Percentiles rank a stretch among this genome's conserved stretches.
Evolutionary conservation across 2,797 vertebrate genomes (phyloP).

Genomic region (Bradypus variegatus): DNA sequence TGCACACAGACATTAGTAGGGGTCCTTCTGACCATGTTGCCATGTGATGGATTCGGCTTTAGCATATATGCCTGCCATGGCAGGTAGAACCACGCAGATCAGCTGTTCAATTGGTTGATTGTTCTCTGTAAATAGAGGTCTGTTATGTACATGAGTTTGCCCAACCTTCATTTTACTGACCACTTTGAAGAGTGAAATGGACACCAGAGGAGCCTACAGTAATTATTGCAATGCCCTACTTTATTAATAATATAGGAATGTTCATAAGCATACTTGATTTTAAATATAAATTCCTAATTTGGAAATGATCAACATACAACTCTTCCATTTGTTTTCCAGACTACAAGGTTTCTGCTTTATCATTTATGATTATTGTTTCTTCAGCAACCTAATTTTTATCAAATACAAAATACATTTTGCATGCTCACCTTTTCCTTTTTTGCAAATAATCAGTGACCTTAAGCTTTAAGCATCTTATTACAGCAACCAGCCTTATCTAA

Average conservation of each 20-base stretch:
- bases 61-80: neutral
- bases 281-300: neutral
- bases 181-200: neutral
- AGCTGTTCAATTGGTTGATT: neutral
- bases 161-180: neutral
- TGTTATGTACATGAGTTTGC: neutral
- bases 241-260: neutral
- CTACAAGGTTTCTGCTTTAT: slow-evolving; percentile 15
- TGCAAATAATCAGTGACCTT: slow-evolving; percentile 41
- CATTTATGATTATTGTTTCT: slow-evolving; percentile 42
- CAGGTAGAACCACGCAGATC: neutral
- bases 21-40: neutral
- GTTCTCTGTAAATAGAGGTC: neutral
- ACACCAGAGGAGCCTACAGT: neutral
- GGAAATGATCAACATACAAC: neutral
- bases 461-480: slow-evolving; percentile 39
- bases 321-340: neutral
- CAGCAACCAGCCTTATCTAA: slow-evolving; percentile 35
- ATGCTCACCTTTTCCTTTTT: slow-evolving; percentile 32
- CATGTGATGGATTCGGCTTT: neutral
- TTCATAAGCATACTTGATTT: neutral
- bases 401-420: slow-evolving; percentile 12
- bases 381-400: slow-evolving; percentile 48
- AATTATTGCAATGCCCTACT: neutral
- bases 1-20: neutral